A percentile compares a stretch with the other conserved stretches of the same genome.
Evolutionary conservation across 2,888 invertebrate genomes (phyloP).

Genomic region (Hemicrepidius hirtus): DNA sequence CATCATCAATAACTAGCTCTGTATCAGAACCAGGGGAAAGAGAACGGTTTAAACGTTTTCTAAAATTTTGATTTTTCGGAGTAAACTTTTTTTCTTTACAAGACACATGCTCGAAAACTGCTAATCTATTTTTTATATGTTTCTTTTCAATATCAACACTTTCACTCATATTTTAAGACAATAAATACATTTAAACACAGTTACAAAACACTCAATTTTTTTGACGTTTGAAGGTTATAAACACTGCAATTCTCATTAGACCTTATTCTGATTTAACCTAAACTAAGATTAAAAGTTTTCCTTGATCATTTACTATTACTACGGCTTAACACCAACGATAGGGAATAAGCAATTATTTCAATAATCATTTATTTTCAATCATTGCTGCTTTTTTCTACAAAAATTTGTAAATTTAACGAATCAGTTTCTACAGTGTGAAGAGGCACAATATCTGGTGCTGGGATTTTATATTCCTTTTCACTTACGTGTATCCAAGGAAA

Average conservation of each 20-base stretch:
- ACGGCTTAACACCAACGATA: no score
- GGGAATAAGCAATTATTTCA: no score
- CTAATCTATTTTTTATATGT: constrained; percentile 61
- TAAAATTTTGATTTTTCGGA: constrained; percentile 53
- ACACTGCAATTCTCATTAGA: no score
- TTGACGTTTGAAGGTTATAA: no score
- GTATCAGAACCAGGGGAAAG: constrained; percentile 61
- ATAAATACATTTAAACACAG: no score
- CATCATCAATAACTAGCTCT: constrained; percentile 64
- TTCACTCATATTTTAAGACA: neutral
- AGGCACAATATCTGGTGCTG: constrained; percentile 70
- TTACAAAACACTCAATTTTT: no score
- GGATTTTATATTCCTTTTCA: constrained; percentile 60
- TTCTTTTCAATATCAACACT: neutral
- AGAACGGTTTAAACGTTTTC: constrained; percentile 53
- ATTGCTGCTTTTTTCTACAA: constrained; percentile 62
- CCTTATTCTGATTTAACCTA: no score
- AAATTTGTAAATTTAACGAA: constrained; percentile 68
- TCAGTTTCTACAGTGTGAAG: constrained; percentile 70
- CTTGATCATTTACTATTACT: no score
- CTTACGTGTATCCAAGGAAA: constrained; percentile 73
- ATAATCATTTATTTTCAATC: neutral
- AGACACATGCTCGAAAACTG: constrained; percentile 67
- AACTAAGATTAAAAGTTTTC: no score
- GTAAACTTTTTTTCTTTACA: constrained; percentile 59